Evolutionary conservation across 1,140 invertebrate genomes (phyloP).

Genomic region (Propsilocerus akamusi): DNA sequence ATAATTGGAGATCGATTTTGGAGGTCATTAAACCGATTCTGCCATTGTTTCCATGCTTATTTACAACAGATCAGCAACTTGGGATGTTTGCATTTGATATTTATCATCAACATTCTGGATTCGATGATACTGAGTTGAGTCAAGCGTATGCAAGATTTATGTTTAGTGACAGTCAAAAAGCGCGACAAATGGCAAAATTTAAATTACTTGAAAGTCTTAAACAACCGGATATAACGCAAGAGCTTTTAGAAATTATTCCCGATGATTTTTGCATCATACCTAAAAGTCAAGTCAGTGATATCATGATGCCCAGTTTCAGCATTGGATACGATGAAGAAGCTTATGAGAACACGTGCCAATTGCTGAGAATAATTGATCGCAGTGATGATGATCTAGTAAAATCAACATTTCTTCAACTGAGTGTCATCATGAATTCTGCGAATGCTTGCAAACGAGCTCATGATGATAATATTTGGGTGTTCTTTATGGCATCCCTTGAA

Average conservation of each 20-base stretch:
- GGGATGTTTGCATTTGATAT: background rate
- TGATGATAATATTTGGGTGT: background rate
- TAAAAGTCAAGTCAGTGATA: background rate
- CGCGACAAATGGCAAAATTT: background rate
- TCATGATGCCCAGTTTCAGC: background rate
- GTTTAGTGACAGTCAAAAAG: background rate
- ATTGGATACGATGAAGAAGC: background rate
- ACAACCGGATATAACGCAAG: background rate
- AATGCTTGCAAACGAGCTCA: background rate
- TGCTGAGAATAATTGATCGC: background rate
- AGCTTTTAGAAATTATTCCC: background rate
- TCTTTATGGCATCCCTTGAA: background rate
- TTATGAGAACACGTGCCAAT: background rate
- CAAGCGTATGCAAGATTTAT: background rate
- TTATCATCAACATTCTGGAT: background rate
- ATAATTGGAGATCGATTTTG: background rate
- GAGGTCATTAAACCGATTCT: background rate
- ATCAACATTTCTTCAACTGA: background rate
- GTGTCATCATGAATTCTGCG: background rate
- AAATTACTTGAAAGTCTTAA: background rate
- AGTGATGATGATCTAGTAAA: background rate
- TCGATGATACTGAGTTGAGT: background rate
- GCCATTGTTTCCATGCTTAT: background rate
- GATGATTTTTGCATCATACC: background rate
- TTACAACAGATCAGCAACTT: background rate